Conservation (phyloP, 2,113 vertebrate species). For the Spea multiplicata region DNA sequence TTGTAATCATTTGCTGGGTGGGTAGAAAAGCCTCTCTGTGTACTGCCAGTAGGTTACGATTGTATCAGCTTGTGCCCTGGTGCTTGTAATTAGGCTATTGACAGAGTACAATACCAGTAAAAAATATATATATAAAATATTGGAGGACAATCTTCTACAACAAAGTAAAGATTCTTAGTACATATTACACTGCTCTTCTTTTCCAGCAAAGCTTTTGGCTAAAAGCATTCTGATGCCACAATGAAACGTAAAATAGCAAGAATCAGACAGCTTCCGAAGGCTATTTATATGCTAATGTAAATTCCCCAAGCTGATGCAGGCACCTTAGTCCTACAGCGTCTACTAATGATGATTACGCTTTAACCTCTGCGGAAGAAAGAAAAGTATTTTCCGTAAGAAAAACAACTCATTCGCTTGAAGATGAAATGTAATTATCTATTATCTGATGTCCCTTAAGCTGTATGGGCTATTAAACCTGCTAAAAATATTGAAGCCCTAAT, state of each 20-base stretch:
- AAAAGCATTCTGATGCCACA: slow-evolving; percentile 66
- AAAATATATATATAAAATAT: slow-evolving; percentile 40
- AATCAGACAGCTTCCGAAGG: slow-evolving; percentile 64
- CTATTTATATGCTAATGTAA: slow-evolving; percentile 72
- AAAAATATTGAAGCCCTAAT: slow-evolving; percentile 86
- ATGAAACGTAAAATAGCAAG: slow-evolving; percentile 65
- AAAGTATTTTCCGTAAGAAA: slow-evolving; percentile 68
- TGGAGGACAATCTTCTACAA: slow-evolving; percentile 53
- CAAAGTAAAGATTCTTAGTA: slow-evolving; percentile 49
- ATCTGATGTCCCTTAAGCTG: slow-evolving; percentile 78
- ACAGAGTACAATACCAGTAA: slow-evolving; percentile 46
- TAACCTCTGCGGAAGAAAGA: slow-evolving; percentile 67
- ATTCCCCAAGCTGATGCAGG: slow-evolving; percentile 64
- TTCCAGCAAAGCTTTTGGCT: slow-evolving; percentile 53
- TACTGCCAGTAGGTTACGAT: slow-evolving; percentile 49
- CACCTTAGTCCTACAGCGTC: slow-evolving; percentile 62
- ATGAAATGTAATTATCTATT: slow-evolving; percentile 81
- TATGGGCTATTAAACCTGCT: slow-evolving; percentile 76
- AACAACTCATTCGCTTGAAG: slow-evolving; percentile 70
- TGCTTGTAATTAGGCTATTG: slow-evolving; percentile 58
- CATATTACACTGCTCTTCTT: slow-evolving; percentile 54
- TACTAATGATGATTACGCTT: slow-evolving; percentile 69
- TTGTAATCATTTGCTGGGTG: slow-evolving; percentile 47
- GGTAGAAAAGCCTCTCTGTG: slow-evolving; percentile 49
- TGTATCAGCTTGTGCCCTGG: slow-evolving; percentile 47